Percentiles rank a stretch among this genome's conserved stretches.
phyloP scores from a whole-genome alignment of 1,140 invertebrate species.

The Drosophila ananassae region DNA sequence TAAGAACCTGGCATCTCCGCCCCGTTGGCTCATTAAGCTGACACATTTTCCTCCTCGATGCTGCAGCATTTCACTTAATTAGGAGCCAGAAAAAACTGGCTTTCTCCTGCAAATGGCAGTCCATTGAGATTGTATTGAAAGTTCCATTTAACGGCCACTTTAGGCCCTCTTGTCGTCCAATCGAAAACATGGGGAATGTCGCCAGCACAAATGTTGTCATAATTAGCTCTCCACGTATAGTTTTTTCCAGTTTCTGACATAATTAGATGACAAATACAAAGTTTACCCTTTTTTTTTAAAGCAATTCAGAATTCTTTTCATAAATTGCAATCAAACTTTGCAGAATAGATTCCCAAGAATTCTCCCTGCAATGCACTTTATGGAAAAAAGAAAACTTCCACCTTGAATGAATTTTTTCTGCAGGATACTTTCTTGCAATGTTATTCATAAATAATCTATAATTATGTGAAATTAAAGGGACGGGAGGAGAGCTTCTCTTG shows the following conservation, averaged over 20 bases:
- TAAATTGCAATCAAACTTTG: slow-evolving; percentile 1
- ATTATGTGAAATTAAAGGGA: slow-evolving; percentile 27
- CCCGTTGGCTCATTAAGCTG: slow-evolving; percentile 52
- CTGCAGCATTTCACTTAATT: slow-evolving; percentile 23
- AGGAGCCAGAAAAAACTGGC: slow-evolving; percentile 2
- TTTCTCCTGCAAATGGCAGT: slow-evolving; percentile 34
- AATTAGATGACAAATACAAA: slow-evolving; percentile 40
- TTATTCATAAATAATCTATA: slow-evolving; percentile 16
- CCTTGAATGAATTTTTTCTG: no score
- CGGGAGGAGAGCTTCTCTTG: neutral
- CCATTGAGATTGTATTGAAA: slow-evolving; percentile 39
- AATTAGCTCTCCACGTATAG: slow-evolving; percentile 41
- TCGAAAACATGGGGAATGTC: slow-evolving; percentile 53
- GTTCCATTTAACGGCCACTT: slow-evolving; percentile 32
- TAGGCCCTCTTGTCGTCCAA: slow-evolving; percentile 38
- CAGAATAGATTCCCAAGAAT: neutral
- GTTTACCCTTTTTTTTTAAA: neutral
- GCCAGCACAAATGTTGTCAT: slow-evolving; percentile 36
- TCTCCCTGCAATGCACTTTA: no score
- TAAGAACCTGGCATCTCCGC: slow-evolving; percentile 9
- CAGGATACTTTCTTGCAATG: neutral
- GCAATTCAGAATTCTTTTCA: neutral
- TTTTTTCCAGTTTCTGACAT: slow-evolving; percentile 31
- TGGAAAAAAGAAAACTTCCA: no score
- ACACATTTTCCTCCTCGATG: slow-evolving; percentile 20